Evolutionary conservation across 2,888 invertebrate species (phyloP).

Genomic region (Lapara coniferarum): DNA sequence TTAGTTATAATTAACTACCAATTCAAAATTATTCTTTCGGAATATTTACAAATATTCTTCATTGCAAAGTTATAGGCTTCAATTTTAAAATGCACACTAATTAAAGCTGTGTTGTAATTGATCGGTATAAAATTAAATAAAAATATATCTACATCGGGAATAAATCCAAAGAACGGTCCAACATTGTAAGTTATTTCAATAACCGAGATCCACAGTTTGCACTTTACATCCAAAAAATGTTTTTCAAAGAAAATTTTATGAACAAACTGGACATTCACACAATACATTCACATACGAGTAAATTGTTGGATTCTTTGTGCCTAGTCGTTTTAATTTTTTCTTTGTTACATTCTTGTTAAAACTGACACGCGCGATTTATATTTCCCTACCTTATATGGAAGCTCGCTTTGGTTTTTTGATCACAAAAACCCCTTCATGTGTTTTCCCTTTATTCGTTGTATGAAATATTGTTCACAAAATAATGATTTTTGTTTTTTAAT

Average conservation of each 20-base stretch:
- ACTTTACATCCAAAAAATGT: neutral
- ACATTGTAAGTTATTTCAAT: no score
- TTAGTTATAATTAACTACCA: no score
- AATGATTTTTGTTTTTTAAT: slow-evolving; percentile 2
- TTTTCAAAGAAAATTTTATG: neutral
- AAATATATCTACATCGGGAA: no score
- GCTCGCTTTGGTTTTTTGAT: slow-evolving; percentile 17
- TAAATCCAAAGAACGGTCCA: no score
- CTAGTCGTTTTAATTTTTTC: slow-evolving; percentile 20
- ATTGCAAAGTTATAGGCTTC: no score
- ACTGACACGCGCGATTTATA: slow-evolving; percentile 14
- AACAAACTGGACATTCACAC: neutral
- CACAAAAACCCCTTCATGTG: slow-evolving; percentile 13
- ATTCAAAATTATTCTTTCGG: no score
- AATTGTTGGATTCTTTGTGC: slow-evolving; percentile 13
- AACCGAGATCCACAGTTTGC: neutral
- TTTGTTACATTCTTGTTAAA: slow-evolving; percentile 20
- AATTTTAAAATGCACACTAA: no score
- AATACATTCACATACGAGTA: neutral
- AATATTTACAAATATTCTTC: no score
- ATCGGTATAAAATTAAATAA: no score
- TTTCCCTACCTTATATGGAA: slow-evolving; percentile 15
- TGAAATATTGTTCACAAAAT: neutral
- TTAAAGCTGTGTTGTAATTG: no score
- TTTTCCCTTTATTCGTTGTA: neutral